Percentiles rank a stretch among this genome's conserved stretches.
Evolutionary conservation across 1,140 invertebrate species (phyloP).

Genomic region (Idris sp.): DNA sequence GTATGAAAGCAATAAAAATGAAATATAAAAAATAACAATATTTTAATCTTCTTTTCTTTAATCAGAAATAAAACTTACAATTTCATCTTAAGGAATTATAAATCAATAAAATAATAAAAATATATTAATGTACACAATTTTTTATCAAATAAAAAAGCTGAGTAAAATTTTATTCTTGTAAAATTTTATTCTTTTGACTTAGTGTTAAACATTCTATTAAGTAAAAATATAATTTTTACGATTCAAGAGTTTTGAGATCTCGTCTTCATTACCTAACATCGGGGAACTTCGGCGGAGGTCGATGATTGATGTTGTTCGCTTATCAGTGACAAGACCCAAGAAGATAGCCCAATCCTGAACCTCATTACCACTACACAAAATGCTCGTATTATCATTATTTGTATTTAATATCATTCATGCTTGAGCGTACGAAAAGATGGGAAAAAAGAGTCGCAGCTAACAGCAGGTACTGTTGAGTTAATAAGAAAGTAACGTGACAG

Average conservation of each 20-base stretch:
- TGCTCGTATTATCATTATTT: slow-evolving; percentile 78
- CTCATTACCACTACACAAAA: slow-evolving; percentile 77
- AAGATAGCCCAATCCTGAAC: slow-evolving; percentile 69
- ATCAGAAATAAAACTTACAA: too few relatives aligned
- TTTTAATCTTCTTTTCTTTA: too few relatives aligned
- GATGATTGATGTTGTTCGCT: slow-evolving; percentile 76
- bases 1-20: not conserved
- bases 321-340: slow-evolving; percentile 75
- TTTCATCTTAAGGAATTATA: too few relatives aligned
- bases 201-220: too few relatives aligned
- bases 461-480: slow-evolving; percentile 43
- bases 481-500: slow-evolving; percentile 57
- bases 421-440: slow-evolving; percentile 19
- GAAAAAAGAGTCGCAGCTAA: slow-evolving; percentile 18
- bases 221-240: too few relatives aligned
- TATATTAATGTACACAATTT: too few relatives aligned
- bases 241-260: slow-evolving; percentile 63
- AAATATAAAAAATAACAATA: not conserved
- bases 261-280: slow-evolving; percentile 74
- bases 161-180: too few relatives aligned
- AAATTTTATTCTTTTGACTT: too few relatives aligned
- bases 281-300: slow-evolving; percentile 59
- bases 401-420: slow-evolving; percentile 73
- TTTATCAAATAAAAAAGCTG: too few relatives aligned
- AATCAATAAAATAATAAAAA: too few relatives aligned